Conservation (phyloP, 2,888 invertebrate genomes). For the Diloba caeruleocephala region DNA sequence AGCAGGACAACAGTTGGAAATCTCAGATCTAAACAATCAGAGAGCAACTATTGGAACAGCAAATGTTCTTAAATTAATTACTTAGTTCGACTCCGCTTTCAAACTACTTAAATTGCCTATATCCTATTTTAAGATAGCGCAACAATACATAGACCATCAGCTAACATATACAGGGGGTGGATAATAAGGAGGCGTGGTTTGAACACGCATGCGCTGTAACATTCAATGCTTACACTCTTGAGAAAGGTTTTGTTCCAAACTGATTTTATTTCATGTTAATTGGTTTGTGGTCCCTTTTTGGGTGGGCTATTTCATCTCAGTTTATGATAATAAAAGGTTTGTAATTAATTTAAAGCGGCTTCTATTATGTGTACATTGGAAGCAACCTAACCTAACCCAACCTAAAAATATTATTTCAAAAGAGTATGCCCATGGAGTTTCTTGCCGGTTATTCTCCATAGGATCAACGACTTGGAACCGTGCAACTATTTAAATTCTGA, state of each 20-base stretch:
- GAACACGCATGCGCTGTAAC: slow-evolving; percentile 22
- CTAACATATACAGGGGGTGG: slow-evolving; percentile 25
- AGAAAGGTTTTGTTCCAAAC: background rate
- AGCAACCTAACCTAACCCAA: no score
- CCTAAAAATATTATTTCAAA: no score
- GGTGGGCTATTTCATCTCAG: background rate
- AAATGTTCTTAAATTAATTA: no score
- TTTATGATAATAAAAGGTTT: background rate
- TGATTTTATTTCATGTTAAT: slow-evolving; percentile 16
- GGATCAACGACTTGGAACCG: no score
- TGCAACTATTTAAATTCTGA: no score
- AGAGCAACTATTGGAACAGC: no score
- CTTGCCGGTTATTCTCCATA: no score
- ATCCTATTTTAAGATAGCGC: slow-evolving; percentile 19
- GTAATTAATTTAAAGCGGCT: background rate
- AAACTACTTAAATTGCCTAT: background rate
- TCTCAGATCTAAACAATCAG: no score
- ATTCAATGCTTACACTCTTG: background rate
- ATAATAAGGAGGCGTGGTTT: slow-evolving; percentile 23
- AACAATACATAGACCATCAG: slow-evolving; percentile 15
- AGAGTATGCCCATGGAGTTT: no score
- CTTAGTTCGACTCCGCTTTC: no score
- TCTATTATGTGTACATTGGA: no score
- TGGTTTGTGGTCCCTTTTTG: slow-evolving; percentile 6
- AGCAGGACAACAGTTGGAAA: no score